Conservation (phyloP, 2,888 invertebrate genomes). For the Euclidia mi region DNA sequence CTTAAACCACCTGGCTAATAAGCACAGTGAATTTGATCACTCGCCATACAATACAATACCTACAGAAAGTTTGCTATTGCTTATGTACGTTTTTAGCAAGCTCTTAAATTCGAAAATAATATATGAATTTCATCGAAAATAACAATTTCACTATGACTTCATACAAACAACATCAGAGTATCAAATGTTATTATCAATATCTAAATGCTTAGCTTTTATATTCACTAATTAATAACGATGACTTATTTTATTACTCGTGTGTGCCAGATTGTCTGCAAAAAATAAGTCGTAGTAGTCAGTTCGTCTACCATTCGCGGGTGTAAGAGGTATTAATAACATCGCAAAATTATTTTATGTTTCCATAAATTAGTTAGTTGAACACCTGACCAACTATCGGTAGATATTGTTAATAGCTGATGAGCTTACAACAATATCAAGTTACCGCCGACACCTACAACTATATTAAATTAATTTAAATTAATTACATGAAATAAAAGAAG, state of each 20-base stretch:
- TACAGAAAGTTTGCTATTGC: too few species aligned
- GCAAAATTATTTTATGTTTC: conserved; percentile 49
- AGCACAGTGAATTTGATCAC: too few species aligned
- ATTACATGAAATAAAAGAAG: conserved; percentile 55
- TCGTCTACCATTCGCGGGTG: conserved; percentile 46
- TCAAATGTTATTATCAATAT: too few species aligned
- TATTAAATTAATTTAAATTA: conserved; percentile 51
- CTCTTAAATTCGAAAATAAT: too few species aligned
- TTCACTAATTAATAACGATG: not conserved
- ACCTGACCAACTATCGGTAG: conserved; percentile 42
- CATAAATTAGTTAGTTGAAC: conserved; percentile 49
- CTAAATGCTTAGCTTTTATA: too few species aligned
- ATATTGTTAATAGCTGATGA: conserved; percentile 37
- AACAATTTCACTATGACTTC: too few species aligned
- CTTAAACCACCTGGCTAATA: too few species aligned
- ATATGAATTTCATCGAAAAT: too few species aligned
- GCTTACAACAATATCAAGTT: conserved; percentile 54
- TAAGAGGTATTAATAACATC: conserved; percentile 44
- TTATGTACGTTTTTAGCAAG: too few species aligned
- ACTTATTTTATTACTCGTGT: conserved; percentile 2
- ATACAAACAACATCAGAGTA: too few species aligned
- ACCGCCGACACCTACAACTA: conserved; percentile 49
- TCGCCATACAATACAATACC: too few species aligned
- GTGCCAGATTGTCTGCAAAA: conserved; percentile 20
- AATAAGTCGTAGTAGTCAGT: conserved; percentile 24